These are phyloP conservation scores for Pyrocephalus nanus DNA, from an alignment of 2,797 vertebrate species.

Conservation along the genomic window DNA sequence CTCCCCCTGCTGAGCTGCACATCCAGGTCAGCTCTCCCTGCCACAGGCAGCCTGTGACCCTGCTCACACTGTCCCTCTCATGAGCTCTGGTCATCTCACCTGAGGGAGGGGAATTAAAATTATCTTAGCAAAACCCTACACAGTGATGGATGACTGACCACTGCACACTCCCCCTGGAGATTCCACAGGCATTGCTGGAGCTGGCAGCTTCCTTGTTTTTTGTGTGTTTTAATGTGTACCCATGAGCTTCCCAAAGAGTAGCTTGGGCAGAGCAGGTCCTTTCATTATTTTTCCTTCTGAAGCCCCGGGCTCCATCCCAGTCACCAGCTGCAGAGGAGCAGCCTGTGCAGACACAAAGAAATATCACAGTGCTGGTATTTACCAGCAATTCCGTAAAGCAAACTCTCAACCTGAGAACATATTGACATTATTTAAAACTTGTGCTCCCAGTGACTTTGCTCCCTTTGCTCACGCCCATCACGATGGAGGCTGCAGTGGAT, in stretches of 20 bases:
- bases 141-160: neutral
- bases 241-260: neutral
- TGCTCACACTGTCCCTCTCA: neutral
- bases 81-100: neutral
- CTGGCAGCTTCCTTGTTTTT: neutral
- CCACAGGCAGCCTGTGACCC: neutral
- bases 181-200: neutral
- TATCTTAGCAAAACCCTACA: neutral
- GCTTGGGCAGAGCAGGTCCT: neutral
- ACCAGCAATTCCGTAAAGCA: neutral
- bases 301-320: neutral
- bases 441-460: neutral
- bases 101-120: neutral
- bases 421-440: neutral
- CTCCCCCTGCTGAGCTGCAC: neutral
- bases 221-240: neutral
- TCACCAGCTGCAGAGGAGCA: neutral
- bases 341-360: neutral
- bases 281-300: neutral
- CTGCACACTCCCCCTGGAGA: neutral
- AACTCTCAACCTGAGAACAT: neutral
- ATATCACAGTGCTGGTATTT: neutral
- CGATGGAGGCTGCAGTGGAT: rapidly evolving
- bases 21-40: neutral
- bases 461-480: neutral